phyloP scores from a whole-genome alignment of 2,888 invertebrate species.

The Iselma pallidipennis region DNA sequence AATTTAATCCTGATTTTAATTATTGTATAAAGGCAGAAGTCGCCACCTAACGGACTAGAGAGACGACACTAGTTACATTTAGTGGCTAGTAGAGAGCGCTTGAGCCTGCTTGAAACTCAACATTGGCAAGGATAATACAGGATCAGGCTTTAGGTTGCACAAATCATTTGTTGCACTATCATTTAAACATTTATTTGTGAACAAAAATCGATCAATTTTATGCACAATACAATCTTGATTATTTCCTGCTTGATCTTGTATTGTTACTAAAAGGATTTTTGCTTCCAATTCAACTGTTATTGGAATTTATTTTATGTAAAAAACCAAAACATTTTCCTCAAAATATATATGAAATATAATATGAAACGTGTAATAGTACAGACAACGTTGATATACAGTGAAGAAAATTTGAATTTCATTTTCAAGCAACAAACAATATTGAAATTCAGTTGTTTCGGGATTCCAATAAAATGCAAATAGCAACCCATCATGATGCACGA shows the following conservation, averaged over 20 bases:
- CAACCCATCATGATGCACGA: slow-evolving; percentile 46
- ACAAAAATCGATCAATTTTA: no score
- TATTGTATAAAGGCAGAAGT: background rate
- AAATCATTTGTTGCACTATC: no score
- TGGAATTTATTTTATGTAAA: background rate
- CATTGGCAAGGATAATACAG: background rate
- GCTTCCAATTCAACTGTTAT: no score
- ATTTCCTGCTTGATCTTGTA: no score
- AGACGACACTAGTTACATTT: no score
- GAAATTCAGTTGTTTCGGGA: slow-evolving; percentile 47
- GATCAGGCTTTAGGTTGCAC: no score
- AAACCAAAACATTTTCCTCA: background rate
- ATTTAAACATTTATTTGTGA: no score
- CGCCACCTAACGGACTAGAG: background rate
- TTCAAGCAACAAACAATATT: slow-evolving; percentile 50
- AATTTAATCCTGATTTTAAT: background rate
- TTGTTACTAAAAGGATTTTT: no score
- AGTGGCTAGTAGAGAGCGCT: background rate
- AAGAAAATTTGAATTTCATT: slow-evolving; percentile 48
- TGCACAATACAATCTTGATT: no score
- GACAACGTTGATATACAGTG: slow-evolving; percentile 28
- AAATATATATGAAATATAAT: background rate
- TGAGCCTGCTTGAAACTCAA: background rate
- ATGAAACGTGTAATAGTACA: slow-evolving; percentile 1
- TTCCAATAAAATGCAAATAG: slow-evolving; percentile 54